Evolutionary conservation across 2,797 vertebrate species (phyloP).

Genomic region (Melanotaenia boesemani): DNA sequence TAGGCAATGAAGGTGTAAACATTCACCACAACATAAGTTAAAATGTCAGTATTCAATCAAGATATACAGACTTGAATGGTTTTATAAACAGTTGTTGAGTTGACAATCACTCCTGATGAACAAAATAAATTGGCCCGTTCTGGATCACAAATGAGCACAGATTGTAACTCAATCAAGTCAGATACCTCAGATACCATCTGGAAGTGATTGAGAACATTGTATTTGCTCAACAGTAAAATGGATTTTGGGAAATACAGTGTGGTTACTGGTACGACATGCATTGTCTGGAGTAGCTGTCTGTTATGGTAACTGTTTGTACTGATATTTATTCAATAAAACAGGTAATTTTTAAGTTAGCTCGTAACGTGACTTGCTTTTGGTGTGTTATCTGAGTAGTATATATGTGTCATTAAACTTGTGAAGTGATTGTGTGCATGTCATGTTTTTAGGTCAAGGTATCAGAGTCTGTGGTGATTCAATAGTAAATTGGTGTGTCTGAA

Average conservation of each 20-base stretch:
- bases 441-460: not conserved
- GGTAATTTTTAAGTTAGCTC: not conserved
- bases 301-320: not conserved
- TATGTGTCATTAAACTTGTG: not conserved
- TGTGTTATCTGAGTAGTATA: not conserved
- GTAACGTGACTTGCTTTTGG: not conserved
- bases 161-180: not conserved
- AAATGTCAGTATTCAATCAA: not conserved
- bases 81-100: not conserved
- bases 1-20: not conserved
- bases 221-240: not conserved
- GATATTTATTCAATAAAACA: not conserved
- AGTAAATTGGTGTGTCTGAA: conserved; percentile 55
- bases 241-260: not conserved
- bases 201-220: not conserved
- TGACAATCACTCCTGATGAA: not conserved
- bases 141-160: not conserved
- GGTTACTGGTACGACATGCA: not conserved
- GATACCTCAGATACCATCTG: not conserved
- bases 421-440: not conserved
- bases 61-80: not conserved
- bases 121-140: not conserved
- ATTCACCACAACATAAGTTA: not conserved
- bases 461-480: conserved; percentile 13
- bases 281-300: not conserved